Evolutionary conservation across 2,113 vertebrate genomes (phyloP).

Genomic region (Diadophis punctatus): DNA sequence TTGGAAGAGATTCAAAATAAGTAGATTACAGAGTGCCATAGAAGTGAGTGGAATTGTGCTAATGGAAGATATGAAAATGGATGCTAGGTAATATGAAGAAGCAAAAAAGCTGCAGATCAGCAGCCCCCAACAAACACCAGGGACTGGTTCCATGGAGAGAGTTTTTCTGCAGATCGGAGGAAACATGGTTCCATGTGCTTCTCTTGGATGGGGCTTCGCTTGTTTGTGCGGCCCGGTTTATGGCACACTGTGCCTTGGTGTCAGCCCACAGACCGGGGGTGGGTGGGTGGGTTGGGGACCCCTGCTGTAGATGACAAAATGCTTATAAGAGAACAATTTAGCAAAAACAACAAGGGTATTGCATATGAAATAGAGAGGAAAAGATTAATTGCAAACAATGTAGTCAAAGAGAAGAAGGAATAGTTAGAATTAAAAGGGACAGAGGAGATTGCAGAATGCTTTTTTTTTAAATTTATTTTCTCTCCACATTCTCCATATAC

Average conservation of each 20-base stretch:
- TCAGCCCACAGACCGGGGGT: too few species aligned
- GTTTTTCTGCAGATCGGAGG: too few species aligned
- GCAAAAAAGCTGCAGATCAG: not conserved
- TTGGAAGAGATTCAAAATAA: not conserved
- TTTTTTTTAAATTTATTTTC: too few species aligned
- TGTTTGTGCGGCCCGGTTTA: too few species aligned
- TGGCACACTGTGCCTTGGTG: too few species aligned
- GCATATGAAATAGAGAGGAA: not conserved
- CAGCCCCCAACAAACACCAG: too few species aligned
- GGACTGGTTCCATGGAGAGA: too few species aligned
- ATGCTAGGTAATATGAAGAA: not conserved
- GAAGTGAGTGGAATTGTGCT: not conserved
- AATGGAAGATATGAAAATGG: not conserved
- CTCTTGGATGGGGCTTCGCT: too few species aligned
- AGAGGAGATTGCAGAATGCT: not conserved
- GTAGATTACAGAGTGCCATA: not conserved
- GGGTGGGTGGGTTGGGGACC: too few species aligned
- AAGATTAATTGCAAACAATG: not conserved
- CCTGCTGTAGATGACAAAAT: not conserved
- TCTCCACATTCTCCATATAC: too few species aligned
- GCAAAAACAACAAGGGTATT: not conserved
- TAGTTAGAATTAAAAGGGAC: not conserved
- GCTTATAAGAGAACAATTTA: not conserved
- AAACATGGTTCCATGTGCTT: too few species aligned
- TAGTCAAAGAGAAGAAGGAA: not conserved